phyloP scores from a whole-genome alignment of 2,113 vertebrate genomes.

The Elgaria multicarinata region DNA sequence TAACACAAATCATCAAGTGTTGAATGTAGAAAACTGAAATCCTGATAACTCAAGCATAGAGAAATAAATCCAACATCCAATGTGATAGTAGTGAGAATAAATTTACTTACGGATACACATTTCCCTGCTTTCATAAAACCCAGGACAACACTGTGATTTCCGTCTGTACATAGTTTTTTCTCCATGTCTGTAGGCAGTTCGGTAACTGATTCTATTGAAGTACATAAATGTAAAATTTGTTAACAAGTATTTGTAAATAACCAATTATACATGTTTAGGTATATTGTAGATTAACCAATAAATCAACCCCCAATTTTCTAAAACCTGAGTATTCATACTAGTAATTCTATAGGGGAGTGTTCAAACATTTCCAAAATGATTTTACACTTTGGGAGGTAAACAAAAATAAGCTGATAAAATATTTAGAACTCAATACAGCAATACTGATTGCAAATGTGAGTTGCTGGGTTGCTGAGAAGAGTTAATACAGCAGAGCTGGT shows the following conservation, averaged over 20 bases:
- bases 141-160: slow-evolving; percentile 96
- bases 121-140: slow-evolving; percentile 92
- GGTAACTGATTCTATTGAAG: slow-evolving; percentile 89
- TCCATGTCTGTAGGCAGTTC: slow-evolving; percentile 91
- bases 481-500: not conserved
- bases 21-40: fast-evolving
- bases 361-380: not conserved
- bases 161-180: slow-evolving; percentile 96
- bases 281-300: not conserved
- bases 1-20: not conserved
- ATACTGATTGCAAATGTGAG: not conserved
- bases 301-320: not conserved
- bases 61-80: not conserved
- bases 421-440: not conserved
- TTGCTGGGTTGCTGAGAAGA: not conserved
- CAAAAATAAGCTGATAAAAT: not conserved
- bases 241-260: not conserved
- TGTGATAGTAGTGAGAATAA: not conserved
- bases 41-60: not conserved
- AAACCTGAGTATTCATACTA: not conserved
- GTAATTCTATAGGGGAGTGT: not conserved
- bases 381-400: not conserved
- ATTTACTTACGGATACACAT: slow-evolving; percentile 91
- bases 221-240: slow-evolving; percentile 28
- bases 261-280: not conserved